Base-by-base conservation (phyloP, 2,888 invertebrate genomes). In the Encarsia formosa region DNA sequence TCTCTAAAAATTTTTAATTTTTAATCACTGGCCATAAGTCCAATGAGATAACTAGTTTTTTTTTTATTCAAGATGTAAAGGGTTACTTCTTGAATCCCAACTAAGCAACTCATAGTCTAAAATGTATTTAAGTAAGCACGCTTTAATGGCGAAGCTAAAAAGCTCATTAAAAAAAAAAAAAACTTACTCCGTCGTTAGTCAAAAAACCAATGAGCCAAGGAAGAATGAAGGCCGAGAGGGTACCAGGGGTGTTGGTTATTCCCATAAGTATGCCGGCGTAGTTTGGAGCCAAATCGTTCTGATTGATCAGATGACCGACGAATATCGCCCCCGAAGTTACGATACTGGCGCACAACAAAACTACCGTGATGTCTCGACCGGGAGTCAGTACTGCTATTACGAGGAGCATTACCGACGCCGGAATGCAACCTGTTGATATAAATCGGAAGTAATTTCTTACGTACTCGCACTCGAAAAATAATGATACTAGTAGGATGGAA, bases 201-300 rank as follows among this genome's bases (percentile, higher is more conserved):
- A 73, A 56, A 18, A 57, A 58, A 1, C 73, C 73, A 3, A 71
- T 67, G 42, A 73, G 45, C 3, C 64, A 64, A 3, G 73, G 73
- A 23, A 71, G 52, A 39, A 73, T 6, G 47, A 71, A 70, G 3
- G 73, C 73, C 1, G 71, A 67, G 45, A 73, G 63, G 1, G 73
- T 71, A 29, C 73, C 73, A 0, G 72, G 73, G 0, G 70, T 70
- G 53, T 73, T 73, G 11, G 73, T 72, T n/a, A 73, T 69, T 1
- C 73, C 73, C 72, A 73, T 71, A 26, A 73, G 59, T 52, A 71
- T 69, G 4, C 73, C 73, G 11, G 73, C 71, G 43, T 67, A 72
- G 59, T 73, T 73, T 9, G 73, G 73, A 1, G 73, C 68, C 13
- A 73, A 59, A 53, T 73, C 73, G 49, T 70, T 71, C 19, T 71